Conservation (phyloP, 2,888 invertebrate species). For the Cheilosia grossa region DNA sequence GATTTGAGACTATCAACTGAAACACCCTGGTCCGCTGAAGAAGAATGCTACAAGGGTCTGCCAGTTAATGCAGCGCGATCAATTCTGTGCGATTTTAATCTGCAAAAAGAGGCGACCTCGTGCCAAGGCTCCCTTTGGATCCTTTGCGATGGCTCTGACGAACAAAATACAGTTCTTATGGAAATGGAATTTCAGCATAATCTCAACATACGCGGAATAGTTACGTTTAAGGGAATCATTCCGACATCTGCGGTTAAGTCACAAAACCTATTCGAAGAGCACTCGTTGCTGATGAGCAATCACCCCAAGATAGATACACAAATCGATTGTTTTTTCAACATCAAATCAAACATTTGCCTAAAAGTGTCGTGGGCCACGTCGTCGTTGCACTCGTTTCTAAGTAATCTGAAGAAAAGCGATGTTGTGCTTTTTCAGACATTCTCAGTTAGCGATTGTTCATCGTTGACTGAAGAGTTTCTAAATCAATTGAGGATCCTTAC, state of each 20-base stretch:
- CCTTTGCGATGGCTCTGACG: slow-evolving; percentile 86
- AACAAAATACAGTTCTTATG: slow-evolving; percentile 82
- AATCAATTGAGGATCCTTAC: slow-evolving; percentile 80
- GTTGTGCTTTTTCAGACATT: slow-evolving; percentile 80
- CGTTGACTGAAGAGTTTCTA: slow-evolving; percentile 79
- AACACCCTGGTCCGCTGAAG: slow-evolving; percentile 80
- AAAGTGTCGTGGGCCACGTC: slow-evolving; percentile 79
- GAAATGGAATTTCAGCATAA: slow-evolving; percentile 78
- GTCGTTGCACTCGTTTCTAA: slow-evolving; percentile 76
- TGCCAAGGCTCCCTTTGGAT: slow-evolving; percentile 84
- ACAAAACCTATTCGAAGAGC: slow-evolving; percentile 77
- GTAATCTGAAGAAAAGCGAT: slow-evolving; percentile 79
- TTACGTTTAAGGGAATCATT: slow-evolving; percentile 78
- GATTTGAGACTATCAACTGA: slow-evolving; percentile 76
- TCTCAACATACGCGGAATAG: slow-evolving; percentile 79
- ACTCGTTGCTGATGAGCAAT: slow-evolving; percentile 73
- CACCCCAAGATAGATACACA: slow-evolving; percentile 48
- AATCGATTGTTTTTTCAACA: slow-evolving; percentile 79
- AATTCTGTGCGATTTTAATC: slow-evolving; percentile 78
- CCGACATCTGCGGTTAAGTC: slow-evolving; percentile 77
- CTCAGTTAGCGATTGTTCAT: slow-evolving; percentile 77
- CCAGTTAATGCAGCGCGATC: slow-evolving; percentile 77
- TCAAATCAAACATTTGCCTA: slow-evolving; percentile 79
- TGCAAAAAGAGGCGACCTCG: slow-evolving; percentile 76
- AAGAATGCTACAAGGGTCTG: slow-evolving; percentile 80